Conservation (phyloP, 2,113 vertebrate genomes). For the Scomber japonicus region DNA sequence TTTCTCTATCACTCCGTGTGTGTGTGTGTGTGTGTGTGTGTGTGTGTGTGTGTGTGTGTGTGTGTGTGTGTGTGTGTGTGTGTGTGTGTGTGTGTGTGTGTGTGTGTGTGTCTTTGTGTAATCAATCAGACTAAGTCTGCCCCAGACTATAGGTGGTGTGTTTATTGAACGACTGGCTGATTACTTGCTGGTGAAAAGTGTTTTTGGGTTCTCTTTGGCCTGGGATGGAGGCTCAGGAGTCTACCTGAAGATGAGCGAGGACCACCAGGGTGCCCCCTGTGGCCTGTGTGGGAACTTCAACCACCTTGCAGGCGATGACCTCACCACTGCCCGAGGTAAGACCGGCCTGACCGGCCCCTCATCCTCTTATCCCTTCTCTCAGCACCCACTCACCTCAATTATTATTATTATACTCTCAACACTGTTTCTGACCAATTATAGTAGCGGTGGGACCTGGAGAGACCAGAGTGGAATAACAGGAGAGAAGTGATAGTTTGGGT, state of each 20-base stretch:
- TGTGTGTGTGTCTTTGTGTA: constrained; percentile 22
- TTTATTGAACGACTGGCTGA: constrained; percentile 96
- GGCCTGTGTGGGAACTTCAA: constrained; percentile 98
- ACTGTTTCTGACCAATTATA: constrained; percentile 61
- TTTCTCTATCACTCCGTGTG: neutral
- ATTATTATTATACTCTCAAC: constrained; percentile 77
- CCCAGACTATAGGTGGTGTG: constrained; percentile 91
- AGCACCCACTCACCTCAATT: constrained; percentile 74
- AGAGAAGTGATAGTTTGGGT: constrained; percentile 49
- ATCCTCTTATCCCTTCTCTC: constrained; percentile 75
- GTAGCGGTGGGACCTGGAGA: constrained; percentile 43
- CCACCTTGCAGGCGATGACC: constrained; percentile 91
- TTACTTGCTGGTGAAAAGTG: constrained; percentile 97
- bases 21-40: too few species aligned
- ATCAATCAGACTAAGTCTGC: constrained; percentile 87
- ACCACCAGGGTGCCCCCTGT: constrained; percentile 92
- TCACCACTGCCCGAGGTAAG: constrained; percentile 91
- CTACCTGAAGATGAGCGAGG: constrained; percentile 95
- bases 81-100: neutral
- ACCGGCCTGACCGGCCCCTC: constrained; percentile 49
- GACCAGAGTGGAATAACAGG: constrained; percentile 32
- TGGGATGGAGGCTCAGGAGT: constrained; percentile 97
- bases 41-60: too few species aligned
- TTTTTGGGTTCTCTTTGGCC: constrained; percentile 97
- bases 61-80: too few species aligned